Percentiles rank a stretch among this genome's conserved stretches.
These are phyloP conservation scores for Etheostoma spectabile DNA, from an alignment of 2,113 vertebrate species.

Conservation along the genomic window DNA sequence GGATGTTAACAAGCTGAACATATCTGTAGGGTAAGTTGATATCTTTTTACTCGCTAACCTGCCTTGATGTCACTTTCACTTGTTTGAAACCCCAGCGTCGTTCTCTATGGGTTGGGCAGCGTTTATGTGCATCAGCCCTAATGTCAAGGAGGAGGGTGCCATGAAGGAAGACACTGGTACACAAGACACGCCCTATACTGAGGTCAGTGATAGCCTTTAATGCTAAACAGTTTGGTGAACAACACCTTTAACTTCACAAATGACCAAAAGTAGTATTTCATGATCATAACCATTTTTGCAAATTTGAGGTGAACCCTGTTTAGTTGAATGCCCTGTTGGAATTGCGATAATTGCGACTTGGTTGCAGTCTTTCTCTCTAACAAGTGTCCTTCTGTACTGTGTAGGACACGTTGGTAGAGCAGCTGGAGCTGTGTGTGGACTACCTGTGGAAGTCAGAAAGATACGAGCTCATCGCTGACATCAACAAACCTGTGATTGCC, in stretches of 20 bases:
- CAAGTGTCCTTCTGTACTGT: neutral
- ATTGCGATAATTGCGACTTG: neutral
- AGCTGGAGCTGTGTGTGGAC: slow-evolving; percentile 95
- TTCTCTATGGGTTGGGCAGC: slow-evolving; percentile 99
- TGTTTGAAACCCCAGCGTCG: slow-evolving; percentile 83
- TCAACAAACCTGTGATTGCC: slow-evolving; percentile 97
- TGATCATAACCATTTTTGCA: neutral
- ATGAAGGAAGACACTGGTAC: slow-evolving; percentile 99
- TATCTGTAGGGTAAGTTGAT: neutral
- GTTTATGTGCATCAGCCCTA: slow-evolving; percentile 96
- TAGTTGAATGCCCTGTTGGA: too few species aligned
- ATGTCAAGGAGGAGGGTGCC: slow-evolving; percentile 97
- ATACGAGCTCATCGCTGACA: slow-evolving; percentile 95
- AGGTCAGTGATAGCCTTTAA: slow-evolving; percentile 83
- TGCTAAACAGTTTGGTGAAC: neutral
- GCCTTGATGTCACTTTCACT: slow-evolving; percentile 19
- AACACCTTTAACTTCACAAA: neutral
- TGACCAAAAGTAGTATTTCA: neutral
- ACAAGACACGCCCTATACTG: slow-evolving; percentile 97
- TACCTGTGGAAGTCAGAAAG: slow-evolving; percentile 98
- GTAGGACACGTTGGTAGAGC: slow-evolving; percentile 95
- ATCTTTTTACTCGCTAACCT: neutral
- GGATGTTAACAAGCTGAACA: neutral
- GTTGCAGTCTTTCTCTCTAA: slow-evolving; percentile 2
- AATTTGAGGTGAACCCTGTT: neutral